phyloP scores from a whole-genome alignment of 2,888 invertebrate genomes.

The Cryptocephalus primarius region DNA sequence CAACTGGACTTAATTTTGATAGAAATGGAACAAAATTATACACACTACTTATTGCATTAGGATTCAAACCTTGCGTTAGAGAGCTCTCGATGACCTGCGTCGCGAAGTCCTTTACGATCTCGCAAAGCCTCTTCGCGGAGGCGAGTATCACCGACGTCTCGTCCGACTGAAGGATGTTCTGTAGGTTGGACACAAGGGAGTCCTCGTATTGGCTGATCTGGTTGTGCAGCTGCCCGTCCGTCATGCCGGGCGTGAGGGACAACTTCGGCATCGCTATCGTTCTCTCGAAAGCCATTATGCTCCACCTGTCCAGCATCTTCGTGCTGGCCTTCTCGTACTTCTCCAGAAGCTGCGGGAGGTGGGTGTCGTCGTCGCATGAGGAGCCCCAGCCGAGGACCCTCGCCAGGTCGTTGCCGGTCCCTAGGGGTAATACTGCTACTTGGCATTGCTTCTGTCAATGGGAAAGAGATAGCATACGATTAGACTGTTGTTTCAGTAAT shows the following conservation, averaged over 20 bases:
- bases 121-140: slow-evolving; percentile 62
- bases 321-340: slow-evolving; percentile 94
- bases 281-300: slow-evolving; percentile 87
- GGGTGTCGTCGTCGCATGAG: slow-evolving; percentile 90
- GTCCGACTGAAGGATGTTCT: slow-evolving; percentile 76
- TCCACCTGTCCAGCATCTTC: slow-evolving; percentile 95
- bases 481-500: background rate
- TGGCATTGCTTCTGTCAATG: slow-evolving; percentile 73
- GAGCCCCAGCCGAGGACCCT: slow-evolving; percentile 94
- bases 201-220: slow-evolving; percentile 64
- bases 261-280: slow-evolving; percentile 50
- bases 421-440: slow-evolving; percentile 88
- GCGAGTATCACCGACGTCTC: slow-evolving; percentile 60
- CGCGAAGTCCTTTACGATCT: slow-evolving; percentile 68
- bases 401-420: slow-evolving; percentile 94
- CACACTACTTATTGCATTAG: too few relatives aligned
- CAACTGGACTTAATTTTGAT: too few relatives aligned
- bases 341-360: slow-evolving; percentile 82
- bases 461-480: background rate
- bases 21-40: too few relatives aligned
- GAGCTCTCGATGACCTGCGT: slow-evolving; percentile 49
- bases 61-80: slow-evolving; percentile 29
- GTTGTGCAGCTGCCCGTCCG: slow-evolving; percentile 39
- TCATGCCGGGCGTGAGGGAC: slow-evolving; percentile 40
- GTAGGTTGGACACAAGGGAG: slow-evolving; percentile 66